Evolutionary conservation across 2,888 invertebrate genomes (phyloP), one percentile per base, ranked within the genome.

Genomic region (Lasioglossum villosulum): DNA sequence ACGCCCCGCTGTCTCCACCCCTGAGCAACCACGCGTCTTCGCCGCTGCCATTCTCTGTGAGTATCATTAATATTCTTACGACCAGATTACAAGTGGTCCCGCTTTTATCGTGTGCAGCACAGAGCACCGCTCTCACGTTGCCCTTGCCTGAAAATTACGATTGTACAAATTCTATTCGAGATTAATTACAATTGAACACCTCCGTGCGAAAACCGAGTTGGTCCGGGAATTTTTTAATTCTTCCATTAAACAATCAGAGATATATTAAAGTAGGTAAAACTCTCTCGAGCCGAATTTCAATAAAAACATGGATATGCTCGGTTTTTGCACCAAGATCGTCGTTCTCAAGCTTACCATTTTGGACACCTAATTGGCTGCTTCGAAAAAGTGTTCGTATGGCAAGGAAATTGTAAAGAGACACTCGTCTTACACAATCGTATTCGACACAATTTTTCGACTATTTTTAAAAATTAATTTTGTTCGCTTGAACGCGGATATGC

Each of bases 31-130:
- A 96, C 91, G 96, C 96, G 89, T 96, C 97, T 42, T 96, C 96
- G 82, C 96, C 96, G 68, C 93, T 94, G 88, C 96, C 97, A 86
- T 97, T 97, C 95, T 97, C 97, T 95, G 97, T 97, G 96, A 96
- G 96, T 95, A 75, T 77, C 30, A 48, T 23, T 48, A 16, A 10
- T n/a, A 4, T 56, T 10, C n/a, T 56, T 56, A 10, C n/a, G 2
- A n/a, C n/a, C 1, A 10, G 56, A n/a, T 56, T n/a, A 10, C 56
- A 56, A 56, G 56, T 56, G n/a, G 6, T 6, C 1, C n/a, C 19
- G 68, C 68, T 48, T 74, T 19, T 27, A 45, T 63, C 63, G 30
- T 82, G 42, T 74, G 68, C 74, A 77, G 80, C 87, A 85, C 75
- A 73, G 48, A 78, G 23, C 37, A 63, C 80, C 45, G 87, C 90